phyloP scores from a whole-genome alignment of 2,113 vertebrate species.

The Protobothrops flavoviridis region DNA sequence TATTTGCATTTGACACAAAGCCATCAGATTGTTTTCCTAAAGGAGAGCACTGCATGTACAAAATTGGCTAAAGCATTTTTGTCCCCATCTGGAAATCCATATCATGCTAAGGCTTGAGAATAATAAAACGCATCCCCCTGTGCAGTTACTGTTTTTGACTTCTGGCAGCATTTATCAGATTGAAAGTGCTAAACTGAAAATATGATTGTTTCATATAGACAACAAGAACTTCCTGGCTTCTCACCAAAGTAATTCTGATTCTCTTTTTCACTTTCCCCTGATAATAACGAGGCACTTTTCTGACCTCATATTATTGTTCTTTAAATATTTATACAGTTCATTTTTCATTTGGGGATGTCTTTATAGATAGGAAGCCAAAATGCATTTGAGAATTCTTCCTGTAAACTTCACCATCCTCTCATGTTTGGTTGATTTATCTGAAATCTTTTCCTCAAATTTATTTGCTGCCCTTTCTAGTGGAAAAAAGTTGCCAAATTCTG shows the following conservation, averaged over 20 bases:
- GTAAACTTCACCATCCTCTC: neutral
- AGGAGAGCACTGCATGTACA: neutral
- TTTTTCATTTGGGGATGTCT: slow-evolving; percentile 15
- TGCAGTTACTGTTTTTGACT: neutral
- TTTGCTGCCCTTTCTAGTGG: neutral
- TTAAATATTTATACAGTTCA: slow-evolving; percentile 27
- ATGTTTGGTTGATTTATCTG: neutral
- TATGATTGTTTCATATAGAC: neutral
- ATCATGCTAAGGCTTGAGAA: neutral
- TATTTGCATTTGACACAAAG: neutral
- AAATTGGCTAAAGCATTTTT: neutral
- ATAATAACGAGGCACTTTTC: slow-evolving; percentile 16
- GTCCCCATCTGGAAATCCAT: neutral
- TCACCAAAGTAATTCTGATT: neutral
- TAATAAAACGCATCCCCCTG: neutral
- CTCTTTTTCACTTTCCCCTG: slow-evolving; percentile 15
- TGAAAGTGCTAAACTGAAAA: neutral
- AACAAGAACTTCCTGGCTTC: neutral
- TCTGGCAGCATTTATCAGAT: neutral
- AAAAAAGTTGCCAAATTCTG: neutral
- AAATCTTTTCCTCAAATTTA: neutral
- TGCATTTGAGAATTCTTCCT: slow-evolving; percentile 1
- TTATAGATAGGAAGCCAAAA: slow-evolving; percentile 3
- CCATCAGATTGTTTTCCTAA: neutral
- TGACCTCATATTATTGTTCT: slow-evolving; percentile 17